Percentiles rank a stretch among this genome's conserved stretches.
Evolutionary conservation across 2,888 invertebrate genomes (phyloP).

Genomic region (Fragum sueziense): DNA sequence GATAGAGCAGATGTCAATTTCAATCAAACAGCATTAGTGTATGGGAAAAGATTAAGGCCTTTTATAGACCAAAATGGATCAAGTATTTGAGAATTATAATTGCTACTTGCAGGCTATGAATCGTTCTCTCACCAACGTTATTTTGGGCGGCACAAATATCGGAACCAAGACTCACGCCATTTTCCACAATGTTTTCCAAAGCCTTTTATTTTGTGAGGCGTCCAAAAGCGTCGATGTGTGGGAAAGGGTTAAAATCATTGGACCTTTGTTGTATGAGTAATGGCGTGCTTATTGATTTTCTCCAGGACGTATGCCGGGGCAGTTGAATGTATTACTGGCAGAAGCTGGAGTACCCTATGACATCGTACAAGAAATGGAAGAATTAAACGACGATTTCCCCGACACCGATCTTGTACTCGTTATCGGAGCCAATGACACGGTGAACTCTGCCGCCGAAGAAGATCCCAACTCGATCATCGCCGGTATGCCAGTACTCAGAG

Average conservation of each 20-base stretch:
- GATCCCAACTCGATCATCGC: conserved; percentile 96
- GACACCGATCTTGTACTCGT: conserved; percentile 93
- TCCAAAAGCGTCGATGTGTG: neutral
- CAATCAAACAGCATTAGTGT: too few species aligned
- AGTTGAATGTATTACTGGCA: conserved; percentile 94
- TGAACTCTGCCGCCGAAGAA: conserved; percentile 94
- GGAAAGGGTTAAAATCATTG: neutral
- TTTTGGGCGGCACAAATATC: conserved; percentile 89
- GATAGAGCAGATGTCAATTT: too few species aligned
- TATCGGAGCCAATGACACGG: conserved; percentile 95
- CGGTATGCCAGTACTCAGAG: conserved; percentile 95
- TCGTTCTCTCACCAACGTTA: conserved; percentile 93
- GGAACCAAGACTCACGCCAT: conserved; percentile 90
- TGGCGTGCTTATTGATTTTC: neutral
- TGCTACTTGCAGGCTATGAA: conserved; percentile 85
- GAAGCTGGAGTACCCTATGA: conserved; percentile 97
- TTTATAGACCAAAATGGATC: too few species aligned
- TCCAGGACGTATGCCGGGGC: conserved; percentile 94
- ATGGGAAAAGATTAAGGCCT: too few species aligned
- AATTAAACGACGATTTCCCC: conserved; percentile 93
- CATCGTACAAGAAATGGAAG: conserved; percentile 94
- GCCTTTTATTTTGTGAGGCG: too few species aligned
- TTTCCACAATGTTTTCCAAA: too few species aligned
- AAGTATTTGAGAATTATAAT: too few species aligned
- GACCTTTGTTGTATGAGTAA: neutral